phyloP scores from a whole-genome alignment of 2,797 vertebrate genomes.

The Acanthurus tractus region DNA sequence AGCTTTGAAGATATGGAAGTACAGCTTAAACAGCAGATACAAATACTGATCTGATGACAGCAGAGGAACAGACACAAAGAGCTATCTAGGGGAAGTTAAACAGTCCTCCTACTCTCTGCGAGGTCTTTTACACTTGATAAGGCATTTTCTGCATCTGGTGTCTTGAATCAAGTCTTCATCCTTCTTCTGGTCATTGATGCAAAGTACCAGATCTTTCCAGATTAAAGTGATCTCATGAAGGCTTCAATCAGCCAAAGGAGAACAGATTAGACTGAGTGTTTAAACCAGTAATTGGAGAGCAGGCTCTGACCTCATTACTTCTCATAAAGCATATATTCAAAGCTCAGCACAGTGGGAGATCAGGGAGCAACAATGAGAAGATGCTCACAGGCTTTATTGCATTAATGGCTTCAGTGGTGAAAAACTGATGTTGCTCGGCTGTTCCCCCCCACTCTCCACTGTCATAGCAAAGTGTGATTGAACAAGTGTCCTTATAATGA shows the following conservation, averaged over 20 bases:
- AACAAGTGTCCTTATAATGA: background rate
- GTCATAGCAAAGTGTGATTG: background rate
- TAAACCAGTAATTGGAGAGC: background rate
- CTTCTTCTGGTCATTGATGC: slow-evolving; percentile 2
- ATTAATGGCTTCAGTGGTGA: background rate
- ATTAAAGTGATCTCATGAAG: slow-evolving; percentile 23
- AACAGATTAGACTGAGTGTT: background rate
- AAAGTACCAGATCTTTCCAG: slow-evolving; percentile 4
- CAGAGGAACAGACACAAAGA: slow-evolving; percentile 24
- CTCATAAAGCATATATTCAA: background rate
- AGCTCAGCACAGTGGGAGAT: slow-evolving; percentile 3
- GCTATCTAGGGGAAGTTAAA: background rate
- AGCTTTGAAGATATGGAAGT: slow-evolving; percentile 20
- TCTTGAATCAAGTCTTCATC: slow-evolving; percentile 9
- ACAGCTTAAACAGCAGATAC: slow-evolving; percentile 17
- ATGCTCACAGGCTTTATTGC: background rate
- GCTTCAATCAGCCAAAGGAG: slow-evolving; percentile 12
- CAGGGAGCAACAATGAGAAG: background rate
- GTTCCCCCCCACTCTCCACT: background rate
- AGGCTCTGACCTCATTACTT: slow-evolving; percentile 3
- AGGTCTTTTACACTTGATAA: slow-evolving; percentile 2
- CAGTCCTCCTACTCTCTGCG: background rate
- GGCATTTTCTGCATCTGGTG: background rate
- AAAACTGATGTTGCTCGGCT: background rate
- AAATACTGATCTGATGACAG: slow-evolving; percentile 32